Evolutionary conservation across 2,113 vertebrate genomes (phyloP).

Genomic region (Stomatorhinus ivindoensis): DNA sequence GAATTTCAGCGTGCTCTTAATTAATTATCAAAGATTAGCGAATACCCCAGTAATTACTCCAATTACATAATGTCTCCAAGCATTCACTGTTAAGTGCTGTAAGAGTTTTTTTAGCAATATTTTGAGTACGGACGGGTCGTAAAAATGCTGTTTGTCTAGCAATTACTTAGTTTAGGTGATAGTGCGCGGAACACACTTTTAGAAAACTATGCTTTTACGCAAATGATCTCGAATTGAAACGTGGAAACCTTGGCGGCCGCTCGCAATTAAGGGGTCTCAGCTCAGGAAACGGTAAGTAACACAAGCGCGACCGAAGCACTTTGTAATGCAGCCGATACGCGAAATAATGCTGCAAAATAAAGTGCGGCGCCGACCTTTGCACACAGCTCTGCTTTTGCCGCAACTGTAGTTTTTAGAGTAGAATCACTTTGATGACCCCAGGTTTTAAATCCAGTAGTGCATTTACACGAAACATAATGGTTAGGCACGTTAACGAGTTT

Average conservation of each 20-base stretch:
- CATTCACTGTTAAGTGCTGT: not conserved
- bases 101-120: not conserved
- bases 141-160: not conserved
- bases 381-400: not conserved
- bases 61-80: not conserved
- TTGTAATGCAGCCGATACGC: not conserved
- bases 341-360: not conserved
- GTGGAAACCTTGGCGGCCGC: not conserved
- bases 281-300: not conserved
- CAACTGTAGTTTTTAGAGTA: not conserved
- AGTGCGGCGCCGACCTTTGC: not conserved
- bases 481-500: not conserved
- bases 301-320: not conserved
- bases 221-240: constrained; percentile 2
- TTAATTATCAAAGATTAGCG: constrained; percentile 4
- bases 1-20: not conserved
- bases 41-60: not conserved
- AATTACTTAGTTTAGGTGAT: not conserved
- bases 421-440: not conserved
- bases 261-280: not conserved
- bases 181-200: not conserved
- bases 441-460: not conserved
- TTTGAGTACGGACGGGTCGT: not conserved
- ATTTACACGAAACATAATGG: not conserved
- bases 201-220: not conserved